Conservation (phyloP, 1,140 invertebrate genomes). For the Magallana gigas region DNA sequence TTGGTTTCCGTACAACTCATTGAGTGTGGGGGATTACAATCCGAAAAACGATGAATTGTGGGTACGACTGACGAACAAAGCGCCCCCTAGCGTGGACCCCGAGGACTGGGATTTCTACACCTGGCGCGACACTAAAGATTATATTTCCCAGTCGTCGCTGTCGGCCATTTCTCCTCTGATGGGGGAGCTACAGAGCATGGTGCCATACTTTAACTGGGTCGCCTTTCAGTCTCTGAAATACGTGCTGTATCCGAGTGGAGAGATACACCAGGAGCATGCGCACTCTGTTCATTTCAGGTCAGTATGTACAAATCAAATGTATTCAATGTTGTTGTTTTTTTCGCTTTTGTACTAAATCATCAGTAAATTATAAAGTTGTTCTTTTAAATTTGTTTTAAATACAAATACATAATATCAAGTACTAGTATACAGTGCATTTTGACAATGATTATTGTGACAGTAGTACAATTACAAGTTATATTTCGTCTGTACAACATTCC, state of each 20-base stretch:
- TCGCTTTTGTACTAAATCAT: no score
- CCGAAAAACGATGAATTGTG: constrained; percentile 40
- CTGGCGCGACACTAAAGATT: neutral
- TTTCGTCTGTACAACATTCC: no score
- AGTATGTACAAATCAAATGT: neutral
- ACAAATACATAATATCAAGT: no score
- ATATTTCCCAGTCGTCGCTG: neutral
- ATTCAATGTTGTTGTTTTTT: no score
- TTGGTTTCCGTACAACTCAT: constrained; percentile 44
- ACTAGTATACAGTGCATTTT: no score
- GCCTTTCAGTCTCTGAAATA: constrained; percentile 24
- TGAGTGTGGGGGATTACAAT: constrained; percentile 1
- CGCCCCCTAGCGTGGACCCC: neutral
- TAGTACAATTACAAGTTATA: no score
- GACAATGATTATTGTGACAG: no score
- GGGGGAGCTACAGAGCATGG: neutral
- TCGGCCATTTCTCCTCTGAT: neutral
- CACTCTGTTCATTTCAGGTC: constrained; percentile 49
- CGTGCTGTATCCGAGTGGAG: constrained; percentile 25
- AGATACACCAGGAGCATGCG: constrained; percentile 42
- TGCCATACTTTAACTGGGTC: neutral
- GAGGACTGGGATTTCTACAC: neutral
- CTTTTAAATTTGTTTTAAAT: no score
- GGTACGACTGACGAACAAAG: constrained; percentile 42
- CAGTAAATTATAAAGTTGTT: no score